These are phyloP conservation scores for Gobio gobio DNA, from an alignment of 2,113 vertebrate species.

Conservation along the genomic window DNA sequence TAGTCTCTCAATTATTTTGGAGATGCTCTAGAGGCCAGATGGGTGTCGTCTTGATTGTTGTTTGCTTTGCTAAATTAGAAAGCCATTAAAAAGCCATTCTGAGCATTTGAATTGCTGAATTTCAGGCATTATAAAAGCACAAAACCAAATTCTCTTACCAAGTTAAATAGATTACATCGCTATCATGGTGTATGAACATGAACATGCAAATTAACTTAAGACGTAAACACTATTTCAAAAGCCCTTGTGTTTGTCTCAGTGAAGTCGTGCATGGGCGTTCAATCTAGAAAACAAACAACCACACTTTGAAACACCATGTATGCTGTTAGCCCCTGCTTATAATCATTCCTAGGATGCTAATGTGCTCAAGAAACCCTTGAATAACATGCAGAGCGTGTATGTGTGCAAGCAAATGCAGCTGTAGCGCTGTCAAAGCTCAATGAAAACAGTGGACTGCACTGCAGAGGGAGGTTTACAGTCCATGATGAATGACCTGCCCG, in stretches of 20 bases:
- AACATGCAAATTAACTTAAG: conserved; percentile 6
- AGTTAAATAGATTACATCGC: neutral
- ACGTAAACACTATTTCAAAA: neutral
- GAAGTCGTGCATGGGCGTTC: neutral
- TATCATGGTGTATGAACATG: neutral
- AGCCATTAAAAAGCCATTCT: conserved; percentile 38
- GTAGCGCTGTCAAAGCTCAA: neutral
- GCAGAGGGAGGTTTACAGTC: conserved; percentile 20
- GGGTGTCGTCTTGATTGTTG: conserved; percentile 18
- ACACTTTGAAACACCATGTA: neutral
- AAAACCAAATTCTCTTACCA: neutral
- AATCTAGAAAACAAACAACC: neutral
- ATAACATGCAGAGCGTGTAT: neutral
- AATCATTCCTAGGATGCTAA: neutral
- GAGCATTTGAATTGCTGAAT: conserved; percentile 5
- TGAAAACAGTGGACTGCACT: neutral
- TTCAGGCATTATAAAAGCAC: neutral
- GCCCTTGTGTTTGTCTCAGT: neutral
- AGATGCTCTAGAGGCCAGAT: conserved; percentile 22
- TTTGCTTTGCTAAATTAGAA: conserved; percentile 36
- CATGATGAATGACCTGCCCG: conserved; percentile 15
- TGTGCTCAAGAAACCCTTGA: neutral
- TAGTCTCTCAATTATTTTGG: neutral
- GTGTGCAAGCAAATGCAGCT: neutral
- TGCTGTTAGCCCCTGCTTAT: neutral